These are phyloP conservation scores for Raja brachyura DNA, from an alignment of 2,113 vertebrate species.

Conservation along the genomic window DNA sequence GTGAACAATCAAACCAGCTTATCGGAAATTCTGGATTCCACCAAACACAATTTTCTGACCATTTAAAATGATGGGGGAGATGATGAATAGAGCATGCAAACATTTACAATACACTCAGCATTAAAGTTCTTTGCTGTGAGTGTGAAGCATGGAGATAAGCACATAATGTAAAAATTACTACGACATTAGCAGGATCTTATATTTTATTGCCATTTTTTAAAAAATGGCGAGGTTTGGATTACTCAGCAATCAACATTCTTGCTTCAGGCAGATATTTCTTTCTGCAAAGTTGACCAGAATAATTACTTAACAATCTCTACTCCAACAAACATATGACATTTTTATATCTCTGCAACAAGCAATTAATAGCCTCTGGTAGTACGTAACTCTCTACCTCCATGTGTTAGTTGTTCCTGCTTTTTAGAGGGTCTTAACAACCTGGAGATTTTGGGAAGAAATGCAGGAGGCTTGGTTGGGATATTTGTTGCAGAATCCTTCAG, in stretches of 20 bases:
- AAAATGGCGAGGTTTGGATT: background rate
- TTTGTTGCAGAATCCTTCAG: background rate
- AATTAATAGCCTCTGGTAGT: background rate
- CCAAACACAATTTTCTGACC: background rate
- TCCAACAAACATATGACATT: background rate
- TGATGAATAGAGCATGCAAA: background rate
- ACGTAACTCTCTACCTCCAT: background rate
- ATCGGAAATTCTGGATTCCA: slow-evolving; percentile 3
- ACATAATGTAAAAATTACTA: background rate
- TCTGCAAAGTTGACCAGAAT: background rate
- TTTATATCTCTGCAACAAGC: background rate
- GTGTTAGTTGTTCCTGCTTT: no score
- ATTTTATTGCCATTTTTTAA: background rate
- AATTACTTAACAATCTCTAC: background rate
- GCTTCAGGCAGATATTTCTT: background rate
- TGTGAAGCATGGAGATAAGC: background rate
- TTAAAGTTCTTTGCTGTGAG: no score
- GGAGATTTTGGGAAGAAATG: background rate
- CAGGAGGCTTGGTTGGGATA: no score
- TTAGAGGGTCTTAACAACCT: background rate
- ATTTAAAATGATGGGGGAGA: slow-evolving; percentile 2
- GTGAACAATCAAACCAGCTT: background rate
- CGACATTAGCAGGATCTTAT: background rate
- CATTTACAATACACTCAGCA: background rate
- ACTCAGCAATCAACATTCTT: background rate